Evolutionary conservation across 2,797 vertebrate genomes (phyloP), one percentile per base, ranked within the genome.

Genomic region (Sebastes jordani): DNA sequence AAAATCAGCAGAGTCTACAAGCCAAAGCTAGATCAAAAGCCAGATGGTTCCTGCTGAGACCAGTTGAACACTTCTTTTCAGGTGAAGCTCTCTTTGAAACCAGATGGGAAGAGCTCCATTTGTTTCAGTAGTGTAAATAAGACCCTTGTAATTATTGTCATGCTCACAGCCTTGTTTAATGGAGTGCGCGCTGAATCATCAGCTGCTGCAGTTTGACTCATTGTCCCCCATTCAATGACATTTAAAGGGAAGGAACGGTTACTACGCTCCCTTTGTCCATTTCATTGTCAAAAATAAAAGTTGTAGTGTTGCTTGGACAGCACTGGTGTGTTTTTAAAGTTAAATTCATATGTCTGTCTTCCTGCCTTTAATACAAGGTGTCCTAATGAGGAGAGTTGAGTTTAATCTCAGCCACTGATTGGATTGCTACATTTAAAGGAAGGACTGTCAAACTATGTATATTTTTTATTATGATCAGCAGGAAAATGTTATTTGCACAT

Each of bases 141-240:
- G 54, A 77, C 46, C 74, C 84, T 73, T 76, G 55, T 71, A 71
- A 67, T 83, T 71, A 76, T 66, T 76, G 66, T 69, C 71, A 46
- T 76, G 71, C 77, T 81, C 34, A 36, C 73, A 73, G 77, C 80
- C 69, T 78, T 74, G 69, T 76, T 90, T 86, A 88, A 81, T 72
- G 65, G 80, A 81, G 75, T 74, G 23, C 59, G 27, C 67, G 82
- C 76, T 85, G 90, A 89, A 79, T 89, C 82, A 86, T 77, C 75
- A 80, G 76, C 71, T 70, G 75, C 83, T 85, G 72, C 77, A 66
- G 71, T 86, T 82, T 75, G 62, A 85, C 73, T 89, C 63, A 70
- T 78, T 84, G 55, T 72, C 65, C 30, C 58, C 25, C 56, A 73
- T 67, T 74, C 69, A 81, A 18, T 69, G 63, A 74, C 63, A 62